Conservation (phyloP, 1,140 invertebrate species). For the Neelides sp. region DNA sequence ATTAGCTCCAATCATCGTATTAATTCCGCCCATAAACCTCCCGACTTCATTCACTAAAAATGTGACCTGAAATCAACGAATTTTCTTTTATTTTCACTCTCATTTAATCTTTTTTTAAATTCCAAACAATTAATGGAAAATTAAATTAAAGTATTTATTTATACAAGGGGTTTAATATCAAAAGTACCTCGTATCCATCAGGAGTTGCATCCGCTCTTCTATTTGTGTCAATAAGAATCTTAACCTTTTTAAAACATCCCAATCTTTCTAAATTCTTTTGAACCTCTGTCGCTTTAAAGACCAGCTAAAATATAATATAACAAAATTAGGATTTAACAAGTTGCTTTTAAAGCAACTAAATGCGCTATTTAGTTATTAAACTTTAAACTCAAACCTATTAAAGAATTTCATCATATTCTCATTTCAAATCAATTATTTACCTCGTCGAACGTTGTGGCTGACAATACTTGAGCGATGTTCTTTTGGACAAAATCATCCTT, state of each 20-base stretch:
- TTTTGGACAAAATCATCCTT: constrained; percentile 68
- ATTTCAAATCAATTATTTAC: constrained; percentile 28
- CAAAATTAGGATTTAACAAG: constrained; percentile 12
- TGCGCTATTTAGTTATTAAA: background rate
- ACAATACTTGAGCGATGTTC: constrained; percentile 57
- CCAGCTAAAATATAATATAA: constrained; percentile 35
- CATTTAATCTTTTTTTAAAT: background rate
- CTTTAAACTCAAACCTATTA: background rate
- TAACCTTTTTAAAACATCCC: constrained; percentile 69
- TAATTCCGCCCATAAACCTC: constrained; percentile 60
- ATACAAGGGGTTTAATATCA: constrained; percentile 1
- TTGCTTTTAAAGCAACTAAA: background rate
- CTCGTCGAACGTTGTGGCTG: constrained; percentile 45
- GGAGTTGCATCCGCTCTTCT: constrained; percentile 51
- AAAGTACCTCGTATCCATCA: constrained; percentile 60
- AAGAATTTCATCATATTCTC: background rate
- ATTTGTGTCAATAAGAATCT: constrained; percentile 69
- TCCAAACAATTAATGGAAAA: constrained; percentile 14
- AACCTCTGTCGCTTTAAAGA: constrained; percentile 43
- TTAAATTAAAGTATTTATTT: constrained; percentile 20
- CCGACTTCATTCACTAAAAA: constrained; percentile 65
- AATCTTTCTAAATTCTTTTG: constrained; percentile 56
- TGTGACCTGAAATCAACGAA: constrained; percentile 48
- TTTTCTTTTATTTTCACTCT: background rate
- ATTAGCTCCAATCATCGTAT: constrained; percentile 70